phyloP scores from a whole-genome alignment of 2,888 invertebrate genomes.

The Lagria hirta region DNA sequence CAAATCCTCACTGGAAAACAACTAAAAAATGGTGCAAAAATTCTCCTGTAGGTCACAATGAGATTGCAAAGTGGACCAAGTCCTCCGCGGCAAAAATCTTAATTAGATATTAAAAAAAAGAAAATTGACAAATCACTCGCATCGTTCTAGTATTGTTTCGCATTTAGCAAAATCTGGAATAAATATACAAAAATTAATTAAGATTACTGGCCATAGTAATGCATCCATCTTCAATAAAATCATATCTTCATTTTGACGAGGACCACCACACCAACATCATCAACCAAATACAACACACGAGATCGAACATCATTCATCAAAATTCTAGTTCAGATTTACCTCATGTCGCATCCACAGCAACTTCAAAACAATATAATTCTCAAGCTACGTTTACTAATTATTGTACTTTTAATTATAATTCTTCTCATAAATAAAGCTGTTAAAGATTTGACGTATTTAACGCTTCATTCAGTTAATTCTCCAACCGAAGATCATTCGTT shows the following conservation, averaged over 20 bases:
- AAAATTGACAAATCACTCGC: slow-evolving; percentile 4
- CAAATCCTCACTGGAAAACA: too few relatives aligned
- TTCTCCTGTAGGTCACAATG: slow-evolving; percentile 4
- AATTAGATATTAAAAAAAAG: too few relatives aligned
- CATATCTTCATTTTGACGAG: slow-evolving; percentile 11
- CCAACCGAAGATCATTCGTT: too few relatives aligned
- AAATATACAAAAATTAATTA: slow-evolving; percentile 3
- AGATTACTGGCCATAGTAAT: slow-evolving; percentile 1
- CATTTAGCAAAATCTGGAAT: slow-evolving; percentile 8
- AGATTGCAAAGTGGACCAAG: too few relatives aligned
- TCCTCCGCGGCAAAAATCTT: slow-evolving; percentile 4
- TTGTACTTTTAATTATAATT: too few relatives aligned
- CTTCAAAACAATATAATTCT: too few relatives aligned
- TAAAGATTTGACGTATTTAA: too few relatives aligned
- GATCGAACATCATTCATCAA: slow-evolving; percentile 6
- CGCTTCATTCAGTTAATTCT: too few relatives aligned
- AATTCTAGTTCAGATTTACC: slow-evolving; percentile 4
- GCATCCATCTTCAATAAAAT: slow-evolving; percentile 1
- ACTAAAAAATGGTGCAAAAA: slow-evolving; percentile 3
- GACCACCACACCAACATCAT: slow-evolving; percentile 7
- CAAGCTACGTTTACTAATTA: too few relatives aligned
- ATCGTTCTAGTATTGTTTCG: slow-evolving; percentile 4
- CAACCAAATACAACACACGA: slow-evolving; percentile 3
- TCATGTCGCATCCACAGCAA: too few relatives aligned
- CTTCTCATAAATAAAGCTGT: too few relatives aligned